phyloP scores from a whole-genome alignment of 1,140 invertebrate genomes.

The Cydia strobilella region DNA sequence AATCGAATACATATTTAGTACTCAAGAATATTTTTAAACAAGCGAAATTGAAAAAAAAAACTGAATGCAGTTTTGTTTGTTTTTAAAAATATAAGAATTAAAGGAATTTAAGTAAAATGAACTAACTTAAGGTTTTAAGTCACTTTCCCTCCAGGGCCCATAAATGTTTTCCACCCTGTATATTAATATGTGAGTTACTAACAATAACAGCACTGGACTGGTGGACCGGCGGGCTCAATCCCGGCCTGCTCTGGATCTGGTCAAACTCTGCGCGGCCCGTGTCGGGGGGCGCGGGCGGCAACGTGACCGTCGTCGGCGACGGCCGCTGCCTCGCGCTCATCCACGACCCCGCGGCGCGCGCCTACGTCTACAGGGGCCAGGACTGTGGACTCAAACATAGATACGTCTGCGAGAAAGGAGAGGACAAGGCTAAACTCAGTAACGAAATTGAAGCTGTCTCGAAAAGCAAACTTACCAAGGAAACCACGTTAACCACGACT shows the following conservation, averaged over 20 bases:
- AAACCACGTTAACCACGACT: neutral
- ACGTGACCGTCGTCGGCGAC: conserved; percentile 58
- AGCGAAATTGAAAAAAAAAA: too few relatives aligned
- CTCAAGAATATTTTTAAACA: too few relatives aligned
- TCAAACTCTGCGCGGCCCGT: conserved; percentile 88
- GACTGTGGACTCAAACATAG: conserved; percentile 84
- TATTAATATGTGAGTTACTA: neutral
- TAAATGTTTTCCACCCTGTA: too few relatives aligned
- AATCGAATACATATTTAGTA: too few relatives aligned
- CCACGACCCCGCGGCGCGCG: conserved; percentile 81
- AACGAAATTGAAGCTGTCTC: conserved; percentile 83
- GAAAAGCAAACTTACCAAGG: conserved; percentile 62
- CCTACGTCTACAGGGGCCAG: conserved; percentile 86
- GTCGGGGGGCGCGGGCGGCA: conserved; percentile 54
- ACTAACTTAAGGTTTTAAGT: too few relatives aligned
- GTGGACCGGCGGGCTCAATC: conserved; percentile 91
- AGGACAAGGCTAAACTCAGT: conserved; percentile 83
- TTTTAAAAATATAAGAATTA: too few relatives aligned
- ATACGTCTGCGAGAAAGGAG: conserved; percentile 86
- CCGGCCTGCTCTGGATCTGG: conserved; percentile 92
- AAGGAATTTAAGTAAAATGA: too few relatives aligned
- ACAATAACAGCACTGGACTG: conserved; percentile 82
- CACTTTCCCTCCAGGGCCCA: too few relatives aligned
- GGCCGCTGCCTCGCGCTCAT: conserved; percentile 65
- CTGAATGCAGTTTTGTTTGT: too few relatives aligned